Evolutionary conservation across 2,113 vertebrate species (phyloP).

Genomic region (Brevimyrus niger): DNA sequence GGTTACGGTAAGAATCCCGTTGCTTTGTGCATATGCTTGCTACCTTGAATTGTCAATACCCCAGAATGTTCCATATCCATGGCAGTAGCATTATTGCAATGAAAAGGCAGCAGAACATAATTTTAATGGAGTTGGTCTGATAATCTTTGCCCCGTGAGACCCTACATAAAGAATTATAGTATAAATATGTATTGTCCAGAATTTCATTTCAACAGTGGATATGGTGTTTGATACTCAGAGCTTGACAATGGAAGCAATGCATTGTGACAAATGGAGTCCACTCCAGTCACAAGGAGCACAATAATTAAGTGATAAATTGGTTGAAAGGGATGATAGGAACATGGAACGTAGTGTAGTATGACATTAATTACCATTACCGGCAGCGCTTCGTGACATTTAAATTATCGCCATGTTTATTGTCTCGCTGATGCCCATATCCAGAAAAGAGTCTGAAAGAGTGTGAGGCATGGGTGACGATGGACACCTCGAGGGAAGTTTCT

Average conservation of each 20-base stretch:
- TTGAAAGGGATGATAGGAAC: neutral
- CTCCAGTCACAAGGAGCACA: neutral
- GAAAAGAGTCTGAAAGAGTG: neutral
- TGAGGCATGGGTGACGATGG: neutral
- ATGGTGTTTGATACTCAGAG: neutral
- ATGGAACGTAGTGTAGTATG: neutral
- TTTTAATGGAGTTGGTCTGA: neutral
- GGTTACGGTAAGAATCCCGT: neutral
- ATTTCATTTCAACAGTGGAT: neutral
- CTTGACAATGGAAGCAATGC: neutral
- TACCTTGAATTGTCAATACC: neutral
- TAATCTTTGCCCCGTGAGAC: neutral
- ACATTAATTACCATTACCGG: conserved; percentile 11
- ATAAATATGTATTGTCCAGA: neutral
- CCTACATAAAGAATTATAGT: neutral
- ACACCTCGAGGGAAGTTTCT: neutral
- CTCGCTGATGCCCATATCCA: neutral
- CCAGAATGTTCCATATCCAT: neutral
- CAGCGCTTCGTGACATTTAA: conserved; percentile 9
- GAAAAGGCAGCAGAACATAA: neutral
- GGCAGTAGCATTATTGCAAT: neutral
- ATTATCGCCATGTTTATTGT: neutral
- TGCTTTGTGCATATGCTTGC: neutral
- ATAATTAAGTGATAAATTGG: conserved; percentile 6
- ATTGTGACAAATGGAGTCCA: conserved; percentile 11